Base-by-base conservation (phyloP, 2,888 invertebrate genomes). In the Liodrosophila aerea region DNA sequence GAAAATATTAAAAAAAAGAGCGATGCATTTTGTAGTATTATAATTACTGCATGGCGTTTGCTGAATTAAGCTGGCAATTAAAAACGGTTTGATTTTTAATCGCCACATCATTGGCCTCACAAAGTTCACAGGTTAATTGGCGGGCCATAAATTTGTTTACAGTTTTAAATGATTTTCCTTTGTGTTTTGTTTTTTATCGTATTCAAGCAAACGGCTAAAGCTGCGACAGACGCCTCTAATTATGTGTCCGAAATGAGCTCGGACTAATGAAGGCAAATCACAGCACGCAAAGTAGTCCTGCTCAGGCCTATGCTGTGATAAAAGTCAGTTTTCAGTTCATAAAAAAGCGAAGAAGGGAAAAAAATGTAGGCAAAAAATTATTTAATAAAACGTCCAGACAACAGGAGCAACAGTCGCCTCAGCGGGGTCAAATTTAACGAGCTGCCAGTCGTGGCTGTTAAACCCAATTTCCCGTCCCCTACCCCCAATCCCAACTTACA, bases 211-310 rank as follows among this genome's bases (percentile, higher is more conserved):
- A 44, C 18, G 39, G 62, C 46, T 73, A 53, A 73, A 47, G 5
- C 45, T 27, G 29, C 39, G 16, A 43, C 62, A 30, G 40, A 31
- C 22, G 50, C 39, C 71, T 66, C 76, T 71, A 74, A 73, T 73
- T 70, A 66, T 66, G 63, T 37, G 50, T 12, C 31, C 29, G 30
- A 47, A 64, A 67, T 71, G 34, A 76, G 62, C 54, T 43, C 57
- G 18, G 58, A 76, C 84, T 81, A 85, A 81, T 81, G 85, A 81
- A 68, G 70, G 81, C 76, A 70, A 80, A 85, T 81, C 86, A 70
- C 68, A 83, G 76, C 78, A 64, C 57, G 75, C 76, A 69, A 72
- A 69, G 64, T 60, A 71, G 64, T 65, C 66, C 50, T 31, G 46
- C 15, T 40, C 37, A 34, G 40, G 41, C 40, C 43, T 46, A 34